These are phyloP conservation scores for Cinclus mexicanus DNA, from an alignment of 2,113 vertebrate species.

Conservation along the genomic window DNA sequence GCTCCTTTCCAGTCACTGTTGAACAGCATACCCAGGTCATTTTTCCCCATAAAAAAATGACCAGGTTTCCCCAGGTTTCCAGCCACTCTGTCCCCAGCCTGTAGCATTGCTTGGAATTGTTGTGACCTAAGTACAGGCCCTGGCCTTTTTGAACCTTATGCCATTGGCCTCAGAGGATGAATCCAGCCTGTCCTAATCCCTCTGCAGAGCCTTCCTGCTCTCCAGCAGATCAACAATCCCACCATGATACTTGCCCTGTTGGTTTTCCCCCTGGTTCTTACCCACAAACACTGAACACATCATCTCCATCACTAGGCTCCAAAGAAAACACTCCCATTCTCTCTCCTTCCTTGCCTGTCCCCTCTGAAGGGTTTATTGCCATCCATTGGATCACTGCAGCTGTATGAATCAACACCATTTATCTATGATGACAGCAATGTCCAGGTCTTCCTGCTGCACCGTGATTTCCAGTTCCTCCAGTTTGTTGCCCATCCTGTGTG, in stretches of 20 bases:
- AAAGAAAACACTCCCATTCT: background rate
- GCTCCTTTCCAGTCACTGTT: background rate
- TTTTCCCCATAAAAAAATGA: background rate
- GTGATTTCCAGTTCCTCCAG: background rate
- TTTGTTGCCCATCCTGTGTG: background rate
- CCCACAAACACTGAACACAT: background rate
- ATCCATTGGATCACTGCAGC: no score
- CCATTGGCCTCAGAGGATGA: fast-evolving
- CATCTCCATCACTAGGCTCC: background rate
- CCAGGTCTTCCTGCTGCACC: background rate
- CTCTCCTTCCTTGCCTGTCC: background rate
- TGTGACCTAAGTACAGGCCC: background rate
- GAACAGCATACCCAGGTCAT: background rate
- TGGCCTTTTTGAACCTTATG: background rate
- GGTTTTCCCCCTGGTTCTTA: background rate
- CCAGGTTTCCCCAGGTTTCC: background rate
- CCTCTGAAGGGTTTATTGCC: background rate
- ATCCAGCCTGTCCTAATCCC: background rate
- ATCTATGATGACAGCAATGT: background rate
- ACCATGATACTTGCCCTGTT: background rate
- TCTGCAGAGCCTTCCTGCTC: background rate
- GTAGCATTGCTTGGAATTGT: background rate
- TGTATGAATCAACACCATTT: background rate
- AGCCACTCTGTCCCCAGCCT: background rate
- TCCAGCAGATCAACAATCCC: background rate